Evolutionary conservation across 1,140 invertebrate species (phyloP).

Genomic region (Platyscapa corneri): DNA sequence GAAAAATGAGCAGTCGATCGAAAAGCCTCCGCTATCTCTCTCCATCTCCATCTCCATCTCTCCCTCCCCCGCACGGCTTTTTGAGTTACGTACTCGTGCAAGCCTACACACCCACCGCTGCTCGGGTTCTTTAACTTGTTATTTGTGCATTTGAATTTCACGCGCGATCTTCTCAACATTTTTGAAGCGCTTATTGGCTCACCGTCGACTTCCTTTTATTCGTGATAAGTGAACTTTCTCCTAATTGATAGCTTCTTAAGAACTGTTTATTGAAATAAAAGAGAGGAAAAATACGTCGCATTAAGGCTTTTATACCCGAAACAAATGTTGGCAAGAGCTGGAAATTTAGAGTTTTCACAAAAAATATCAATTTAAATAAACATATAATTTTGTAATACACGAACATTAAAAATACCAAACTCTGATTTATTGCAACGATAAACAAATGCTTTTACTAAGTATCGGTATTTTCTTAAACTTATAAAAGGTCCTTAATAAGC

Average conservation of each 20-base stretch:
- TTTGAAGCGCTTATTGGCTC: slow-evolving; percentile 5
- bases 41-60: background rate
- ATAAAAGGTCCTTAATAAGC: too few species aligned
- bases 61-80: background rate
- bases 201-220: background rate
- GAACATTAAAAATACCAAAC: too few species aligned
- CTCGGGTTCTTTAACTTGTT: slow-evolving; percentile 18
- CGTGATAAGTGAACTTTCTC: background rate
- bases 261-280: background rate
- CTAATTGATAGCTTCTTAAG: background rate
- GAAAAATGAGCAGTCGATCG: slow-evolving; percentile 68
- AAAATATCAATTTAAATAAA: too few species aligned
- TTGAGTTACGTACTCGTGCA: background rate
- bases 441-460: too few species aligned
- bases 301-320: too few species aligned
- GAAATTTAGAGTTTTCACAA: too few species aligned
- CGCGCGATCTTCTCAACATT: slow-evolving; percentile 18
- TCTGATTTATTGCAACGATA: too few species aligned
- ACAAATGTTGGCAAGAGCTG: too few species aligned
- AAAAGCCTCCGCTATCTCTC: slow-evolving; percentile 14
- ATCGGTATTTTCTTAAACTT: too few species aligned
- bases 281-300: background rate
- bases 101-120: background rate
- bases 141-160: slow-evolving; percentile 40
- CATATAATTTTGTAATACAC: too few species aligned